Conservation (phyloP, 2,113 vertebrate species). For the Gymnorhina tibicen region DNA sequence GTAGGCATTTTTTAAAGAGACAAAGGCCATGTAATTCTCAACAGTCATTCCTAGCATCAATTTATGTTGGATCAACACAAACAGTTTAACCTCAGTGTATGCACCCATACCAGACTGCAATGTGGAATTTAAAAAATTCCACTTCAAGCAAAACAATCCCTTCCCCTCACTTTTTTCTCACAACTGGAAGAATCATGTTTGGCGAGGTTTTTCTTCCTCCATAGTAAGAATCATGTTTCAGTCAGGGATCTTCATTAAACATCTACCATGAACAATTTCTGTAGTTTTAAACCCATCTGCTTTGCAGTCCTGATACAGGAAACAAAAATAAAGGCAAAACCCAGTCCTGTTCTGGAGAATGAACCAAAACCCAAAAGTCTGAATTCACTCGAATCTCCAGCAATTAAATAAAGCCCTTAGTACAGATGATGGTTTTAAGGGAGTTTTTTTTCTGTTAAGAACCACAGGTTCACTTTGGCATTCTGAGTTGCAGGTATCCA, state of each 20-base stretch:
- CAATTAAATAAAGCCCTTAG: neutral
- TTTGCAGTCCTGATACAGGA: neutral
- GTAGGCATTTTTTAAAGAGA: neutral
- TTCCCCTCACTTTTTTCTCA: neutral
- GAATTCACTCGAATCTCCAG: neutral
- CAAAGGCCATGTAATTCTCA: neutral
- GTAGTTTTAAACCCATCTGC: conserved; percentile 10
- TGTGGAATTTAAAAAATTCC: neutral
- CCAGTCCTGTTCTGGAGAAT: neutral
- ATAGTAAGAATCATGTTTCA: neutral
- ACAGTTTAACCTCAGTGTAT: neutral
- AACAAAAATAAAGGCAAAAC: conserved; percentile 5
- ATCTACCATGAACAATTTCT: neutral
- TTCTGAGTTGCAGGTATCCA: neutral
- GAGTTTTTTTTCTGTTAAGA: neutral
- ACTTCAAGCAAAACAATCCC: neutral
- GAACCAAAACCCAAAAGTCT: neutral
- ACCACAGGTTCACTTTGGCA: neutral
- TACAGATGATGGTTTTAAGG: neutral
- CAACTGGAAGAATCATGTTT: neutral
- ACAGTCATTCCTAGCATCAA: neutral
- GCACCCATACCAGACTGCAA: neutral
- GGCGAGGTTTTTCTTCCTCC: neutral
- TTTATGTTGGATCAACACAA: neutral
- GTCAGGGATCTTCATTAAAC: neutral